These are phyloP conservation scores for Lepus europaeus DNA, from an alignment of 2,113 vertebrate species.

Conservation along the genomic window DNA sequence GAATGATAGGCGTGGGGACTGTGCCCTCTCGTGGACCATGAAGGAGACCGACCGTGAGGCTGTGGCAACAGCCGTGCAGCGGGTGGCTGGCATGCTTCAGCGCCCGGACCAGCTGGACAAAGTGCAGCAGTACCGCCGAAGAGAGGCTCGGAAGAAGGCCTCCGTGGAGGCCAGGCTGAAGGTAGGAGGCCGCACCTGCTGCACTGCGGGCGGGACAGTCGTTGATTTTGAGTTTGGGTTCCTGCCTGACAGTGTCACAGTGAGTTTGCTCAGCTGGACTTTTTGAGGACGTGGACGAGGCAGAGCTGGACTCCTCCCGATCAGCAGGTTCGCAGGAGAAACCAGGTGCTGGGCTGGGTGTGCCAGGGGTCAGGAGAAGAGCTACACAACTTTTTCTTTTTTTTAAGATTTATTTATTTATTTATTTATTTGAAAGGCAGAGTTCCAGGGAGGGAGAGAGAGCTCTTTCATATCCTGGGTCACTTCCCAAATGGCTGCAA, in stretches of 20 bases:
- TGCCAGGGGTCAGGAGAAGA: background rate
- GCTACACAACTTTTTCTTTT: background rate
- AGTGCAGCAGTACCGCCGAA: slow-evolving; percentile 96
- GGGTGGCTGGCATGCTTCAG: slow-evolving; percentile 98
- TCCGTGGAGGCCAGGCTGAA: slow-evolving; percentile 98
- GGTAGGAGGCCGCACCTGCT: slow-evolving; percentile 82
- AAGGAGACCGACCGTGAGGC: slow-evolving; percentile 97
- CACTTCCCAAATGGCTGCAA: too few relatives aligned
- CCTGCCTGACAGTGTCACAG: background rate
- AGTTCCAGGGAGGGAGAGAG: too few relatives aligned
- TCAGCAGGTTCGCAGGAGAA: background rate
- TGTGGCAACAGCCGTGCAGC: slow-evolving; percentile 96
- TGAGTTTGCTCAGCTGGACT: background rate
- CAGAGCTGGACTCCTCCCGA: background rate
- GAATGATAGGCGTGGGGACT: slow-evolving; percentile 70
- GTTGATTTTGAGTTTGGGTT: background rate
- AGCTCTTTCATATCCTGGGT: too few relatives aligned
- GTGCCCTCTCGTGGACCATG: slow-evolving; percentile 86
- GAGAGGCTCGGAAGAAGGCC: slow-evolving; percentile 98
- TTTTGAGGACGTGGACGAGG: background rate
- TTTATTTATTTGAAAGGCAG: too few relatives aligned
- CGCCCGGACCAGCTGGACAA: slow-evolving; percentile 98
- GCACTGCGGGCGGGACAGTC: too few relatives aligned
- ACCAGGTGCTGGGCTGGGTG: too few relatives aligned
- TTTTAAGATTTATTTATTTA: too few relatives aligned